phyloP scores from a whole-genome alignment of 2,888 invertebrate species.

The Liopterus haemorrhoidalis region DNA sequence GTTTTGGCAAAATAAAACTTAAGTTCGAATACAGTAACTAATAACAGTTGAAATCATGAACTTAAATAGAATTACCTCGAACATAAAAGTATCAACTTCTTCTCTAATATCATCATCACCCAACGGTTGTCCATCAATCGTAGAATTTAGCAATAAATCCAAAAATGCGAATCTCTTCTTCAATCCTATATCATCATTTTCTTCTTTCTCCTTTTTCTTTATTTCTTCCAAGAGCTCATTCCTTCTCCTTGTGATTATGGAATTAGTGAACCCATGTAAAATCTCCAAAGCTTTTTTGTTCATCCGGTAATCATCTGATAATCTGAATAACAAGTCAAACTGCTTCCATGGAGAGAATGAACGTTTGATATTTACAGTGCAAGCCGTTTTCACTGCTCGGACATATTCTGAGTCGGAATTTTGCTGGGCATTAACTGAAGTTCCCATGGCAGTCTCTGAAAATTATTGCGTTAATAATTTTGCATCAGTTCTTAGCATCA shows the following conservation, averaged over 20 bases:
- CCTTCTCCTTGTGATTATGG: constrained; percentile 50
- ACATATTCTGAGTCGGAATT: constrained; percentile 66
- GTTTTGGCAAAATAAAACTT: too few relatives aligned
- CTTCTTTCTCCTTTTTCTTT: too few relatives aligned
- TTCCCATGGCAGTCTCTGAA: constrained; percentile 81
- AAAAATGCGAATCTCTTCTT: constrained; percentile 11
- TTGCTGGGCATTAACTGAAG: constrained; percentile 63
- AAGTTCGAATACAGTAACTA: neutral
- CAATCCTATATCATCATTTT: constrained; percentile 1
- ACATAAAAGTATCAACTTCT: constrained; percentile 12
- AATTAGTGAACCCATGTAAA: constrained; percentile 53
- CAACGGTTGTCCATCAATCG: constrained; percentile 1
- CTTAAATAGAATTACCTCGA: constrained; percentile 4
- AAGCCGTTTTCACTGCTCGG: constrained; percentile 56
- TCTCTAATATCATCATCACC: constrained; percentile 1
- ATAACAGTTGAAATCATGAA: neutral
- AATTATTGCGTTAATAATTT: too few relatives aligned
- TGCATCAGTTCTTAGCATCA: too few relatives aligned
- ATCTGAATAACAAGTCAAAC: constrained; percentile 45
- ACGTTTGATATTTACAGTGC: constrained; percentile 35
- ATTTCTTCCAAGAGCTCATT: constrained; percentile 28
- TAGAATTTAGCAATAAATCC: constrained; percentile 5
- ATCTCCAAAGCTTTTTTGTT: constrained; percentile 48
- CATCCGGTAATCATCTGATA: constrained; percentile 53
- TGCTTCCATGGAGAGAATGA: constrained; percentile 46